Percentiles rank a stretch among this genome's conserved stretches.
phyloP scores from a whole-genome alignment of 2,888 invertebrate species.

The Hetaerina titia region DNA sequence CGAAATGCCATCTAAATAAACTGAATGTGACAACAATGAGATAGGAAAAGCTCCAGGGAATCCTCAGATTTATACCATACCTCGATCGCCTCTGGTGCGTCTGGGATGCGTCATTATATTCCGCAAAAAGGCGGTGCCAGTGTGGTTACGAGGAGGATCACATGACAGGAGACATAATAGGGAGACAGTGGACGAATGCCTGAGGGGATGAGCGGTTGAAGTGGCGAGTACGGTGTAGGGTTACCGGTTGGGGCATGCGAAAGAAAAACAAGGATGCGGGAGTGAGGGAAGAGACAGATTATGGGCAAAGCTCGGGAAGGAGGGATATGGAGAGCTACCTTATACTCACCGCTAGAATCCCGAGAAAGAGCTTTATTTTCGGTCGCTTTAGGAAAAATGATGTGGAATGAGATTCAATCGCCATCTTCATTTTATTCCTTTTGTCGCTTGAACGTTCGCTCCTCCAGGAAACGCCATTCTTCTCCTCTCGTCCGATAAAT shows the following conservation, averaged over 20 bases:
- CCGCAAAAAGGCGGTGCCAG: slow-evolving; percentile 2
- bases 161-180: slow-evolving; percentile 29
- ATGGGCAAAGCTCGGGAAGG: neutral
- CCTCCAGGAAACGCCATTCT: neutral
- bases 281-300: neutral
- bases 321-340: neutral
- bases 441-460: slow-evolving; percentile 12
- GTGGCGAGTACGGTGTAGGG: neutral
- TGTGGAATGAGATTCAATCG: slow-evolving; percentile 53
- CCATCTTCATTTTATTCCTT: slow-evolving; percentile 13
- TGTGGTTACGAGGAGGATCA: neutral
- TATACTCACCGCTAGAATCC: slow-evolving; percentile 20
- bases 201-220: neutral
- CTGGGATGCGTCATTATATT: slow-evolving; percentile 42
- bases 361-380: slow-evolving; percentile 28
- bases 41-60: slow-evolving; percentile 12
- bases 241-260: neutral
- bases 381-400: slow-evolving; percentile 51
- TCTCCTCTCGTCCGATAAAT: neutral
- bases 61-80: neutral
- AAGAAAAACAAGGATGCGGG: neutral
- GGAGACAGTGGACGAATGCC: slow-evolving; percentile 1
- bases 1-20: neutral
- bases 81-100: slow-evolving; percentile 37
- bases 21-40: neutral